A percentile compares a stretch with the other conserved stretches of the same genome.
Evolutionary conservation across 2,888 invertebrate genomes (phyloP).

Genomic region (Syritta pipiens): DNA sequence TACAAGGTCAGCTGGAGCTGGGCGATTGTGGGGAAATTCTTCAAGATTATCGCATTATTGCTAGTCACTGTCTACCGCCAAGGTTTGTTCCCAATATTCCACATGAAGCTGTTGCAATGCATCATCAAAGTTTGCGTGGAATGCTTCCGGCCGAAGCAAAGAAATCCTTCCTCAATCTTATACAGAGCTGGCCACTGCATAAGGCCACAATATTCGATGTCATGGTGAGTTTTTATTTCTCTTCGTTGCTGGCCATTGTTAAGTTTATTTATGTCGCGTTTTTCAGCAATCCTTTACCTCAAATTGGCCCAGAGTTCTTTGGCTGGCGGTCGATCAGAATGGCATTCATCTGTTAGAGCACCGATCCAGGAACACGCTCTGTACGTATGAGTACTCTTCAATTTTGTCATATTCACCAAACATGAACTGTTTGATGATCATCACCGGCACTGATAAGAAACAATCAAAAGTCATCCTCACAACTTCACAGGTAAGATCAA

Average conservation of each 20-base stretch:
- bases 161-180: conserved; percentile 94
- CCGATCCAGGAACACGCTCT: conserved; percentile 91
- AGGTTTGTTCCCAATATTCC: conserved; percentile 89
- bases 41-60: conserved; percentile 85
- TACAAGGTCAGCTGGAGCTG: conserved; percentile 95
- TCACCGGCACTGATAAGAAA: conserved; percentile 93
- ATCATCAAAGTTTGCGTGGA: conserved; percentile 93
- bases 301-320: conserved; percentile 95
- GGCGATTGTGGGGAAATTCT: conserved; percentile 88
- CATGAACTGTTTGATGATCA: conserved; percentile 94
- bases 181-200: conserved; percentile 95
- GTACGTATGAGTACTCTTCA: conserved; percentile 94
- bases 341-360: conserved; percentile 95
- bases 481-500: conserved; percentile 87
- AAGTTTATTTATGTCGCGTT: neutral
- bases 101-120: conserved; percentile 91
- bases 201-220: conserved; percentile 97
- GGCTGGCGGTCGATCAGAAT: conserved; percentile 95
- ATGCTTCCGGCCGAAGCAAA: conserved; percentile 93
- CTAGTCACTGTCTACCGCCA: conserved; percentile 90
- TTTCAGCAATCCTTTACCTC: conserved; percentile 96
- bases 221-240: conserved; percentile 86
- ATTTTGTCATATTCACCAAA: conserved; percentile 95
- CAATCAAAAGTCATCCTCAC: conserved; percentile 96
- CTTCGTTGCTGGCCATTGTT: no score